Evolutionary conservation across 2,113 vertebrate genomes (phyloP).

Genomic region (Dasypus novemcinctus): DNA sequence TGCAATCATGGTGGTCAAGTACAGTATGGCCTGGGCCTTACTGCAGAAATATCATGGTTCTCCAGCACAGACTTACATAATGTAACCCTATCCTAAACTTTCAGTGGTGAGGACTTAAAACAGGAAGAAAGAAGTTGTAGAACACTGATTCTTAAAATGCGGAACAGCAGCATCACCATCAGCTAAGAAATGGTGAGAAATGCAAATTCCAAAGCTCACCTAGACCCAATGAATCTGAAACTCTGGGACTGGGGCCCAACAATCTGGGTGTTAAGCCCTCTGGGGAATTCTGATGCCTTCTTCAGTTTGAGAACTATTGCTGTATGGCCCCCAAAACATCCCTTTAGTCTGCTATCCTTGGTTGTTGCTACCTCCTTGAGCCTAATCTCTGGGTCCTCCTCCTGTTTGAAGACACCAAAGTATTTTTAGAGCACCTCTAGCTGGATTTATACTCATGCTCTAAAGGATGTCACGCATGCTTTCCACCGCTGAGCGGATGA

Average conservation of each 20-base stretch:
- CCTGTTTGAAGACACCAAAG: background rate
- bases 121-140: background rate
- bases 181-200: constrained; percentile 16
- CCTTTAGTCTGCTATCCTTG: background rate
- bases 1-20: background rate
- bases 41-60: background rate
- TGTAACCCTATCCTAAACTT: background rate
- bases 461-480: background rate
- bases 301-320: background rate
- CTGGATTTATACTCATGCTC: constrained; percentile 10
- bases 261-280: background rate
- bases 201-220: background rate
- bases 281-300: background rate
- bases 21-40: background rate
- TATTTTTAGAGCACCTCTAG: background rate
- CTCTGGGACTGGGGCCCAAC: background rate
- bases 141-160: background rate
- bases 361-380: background rate
- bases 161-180: background rate
- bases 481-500: background rate
- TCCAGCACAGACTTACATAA: background rate
- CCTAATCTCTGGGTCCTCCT: background rate
- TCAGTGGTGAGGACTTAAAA: background rate
- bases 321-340: background rate
- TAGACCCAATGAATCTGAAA: background rate